phyloP scores from a whole-genome alignment of 2,888 invertebrate species.

The Spisula solida region DNA sequence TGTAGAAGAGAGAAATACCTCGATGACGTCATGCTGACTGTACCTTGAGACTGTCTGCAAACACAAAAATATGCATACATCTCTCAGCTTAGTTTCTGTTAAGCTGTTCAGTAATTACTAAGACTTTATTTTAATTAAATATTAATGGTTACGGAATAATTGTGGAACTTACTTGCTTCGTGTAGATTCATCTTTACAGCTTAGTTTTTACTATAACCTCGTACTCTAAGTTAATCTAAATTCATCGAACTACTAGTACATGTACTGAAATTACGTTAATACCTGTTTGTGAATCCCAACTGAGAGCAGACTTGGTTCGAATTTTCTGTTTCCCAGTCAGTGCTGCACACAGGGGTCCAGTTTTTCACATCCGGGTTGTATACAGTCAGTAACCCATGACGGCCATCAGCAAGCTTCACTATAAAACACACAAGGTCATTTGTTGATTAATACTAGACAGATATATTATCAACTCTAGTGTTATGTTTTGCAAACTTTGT shows the following conservation, averaged over 20 bases:
- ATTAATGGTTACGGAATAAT: too few relatives aligned
- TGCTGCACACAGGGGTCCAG: constrained; percentile 80
- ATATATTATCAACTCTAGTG: too few relatives aligned
- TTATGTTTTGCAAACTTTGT: too few relatives aligned
- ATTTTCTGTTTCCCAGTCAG: constrained; percentile 72
- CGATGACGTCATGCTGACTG: background rate
- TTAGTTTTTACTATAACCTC: too few relatives aligned
- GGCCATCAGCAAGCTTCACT: constrained; percentile 75
- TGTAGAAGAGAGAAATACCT: background rate
- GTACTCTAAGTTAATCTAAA: too few relatives aligned
- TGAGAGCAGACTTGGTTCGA: constrained; percentile 45
- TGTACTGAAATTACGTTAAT: background rate
- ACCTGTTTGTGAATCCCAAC: constrained; percentile 47
- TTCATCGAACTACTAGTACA: too few relatives aligned
- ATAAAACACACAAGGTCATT: constrained; percentile 1
- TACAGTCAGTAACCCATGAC: constrained; percentile 71
- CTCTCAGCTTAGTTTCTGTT: too few relatives aligned
- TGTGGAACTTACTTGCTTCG: too few relatives aligned
- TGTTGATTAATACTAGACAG: too few relatives aligned
- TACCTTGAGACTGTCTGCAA: background rate
- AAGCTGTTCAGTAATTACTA: too few relatives aligned
- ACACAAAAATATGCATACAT: background rate
- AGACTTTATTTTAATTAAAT: too few relatives aligned
- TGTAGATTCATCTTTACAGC: too few relatives aligned
- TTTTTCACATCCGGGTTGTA: constrained; percentile 64